Evolutionary conservation across 2,113 vertebrate species (phyloP), one percentile per base, ranked within the genome.

Genomic region (Trachemys scripta): DNA sequence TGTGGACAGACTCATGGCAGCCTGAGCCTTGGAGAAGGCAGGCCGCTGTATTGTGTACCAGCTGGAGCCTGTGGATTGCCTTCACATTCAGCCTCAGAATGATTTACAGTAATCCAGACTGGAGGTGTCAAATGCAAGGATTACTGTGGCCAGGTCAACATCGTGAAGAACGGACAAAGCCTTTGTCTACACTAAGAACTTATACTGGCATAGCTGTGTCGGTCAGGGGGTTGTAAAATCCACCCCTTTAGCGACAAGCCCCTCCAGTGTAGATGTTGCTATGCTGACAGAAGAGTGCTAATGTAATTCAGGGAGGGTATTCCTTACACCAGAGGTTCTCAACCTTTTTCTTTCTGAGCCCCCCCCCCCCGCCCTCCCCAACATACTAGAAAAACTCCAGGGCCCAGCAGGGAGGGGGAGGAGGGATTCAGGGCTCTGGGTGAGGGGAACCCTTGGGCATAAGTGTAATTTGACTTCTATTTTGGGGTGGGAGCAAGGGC

Each of bases 31-130:
- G 25, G 8, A 83, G 20, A 45, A 51, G 31, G 6, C 27, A 51
- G 22, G 4, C 0, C 0, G 22, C 1, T 82, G 19, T 2, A 89
- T 56, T 89, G 62, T 69, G n/a, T 69, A 19, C 14, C 24, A 62
- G 56, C 38, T 42, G 59, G 56, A 94, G 17, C 6, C 47, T 76
- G 10, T 14, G 17, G 80, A 90, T 80, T 10, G 22, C 82, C 31
- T 84, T 88, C 80, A 45, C 57, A 54, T 82, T 92, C 24, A 59
- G 5, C 51, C 90, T 84, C 84, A 88, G 4, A 10, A 29, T 62
- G 83, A 91, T 72, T 72, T 38, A 22, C 19, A 22, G 19, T 38
- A 72, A n/a, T 22, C n/a, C n/a, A 38, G 1, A 6, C 79, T 94
- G 47, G 81, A 88, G 27, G 22, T 82, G 1, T 6, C 25, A 82